Conservation (phyloP, 1,140 invertebrate species). For the Pogonomyrmex californicus region DNA sequence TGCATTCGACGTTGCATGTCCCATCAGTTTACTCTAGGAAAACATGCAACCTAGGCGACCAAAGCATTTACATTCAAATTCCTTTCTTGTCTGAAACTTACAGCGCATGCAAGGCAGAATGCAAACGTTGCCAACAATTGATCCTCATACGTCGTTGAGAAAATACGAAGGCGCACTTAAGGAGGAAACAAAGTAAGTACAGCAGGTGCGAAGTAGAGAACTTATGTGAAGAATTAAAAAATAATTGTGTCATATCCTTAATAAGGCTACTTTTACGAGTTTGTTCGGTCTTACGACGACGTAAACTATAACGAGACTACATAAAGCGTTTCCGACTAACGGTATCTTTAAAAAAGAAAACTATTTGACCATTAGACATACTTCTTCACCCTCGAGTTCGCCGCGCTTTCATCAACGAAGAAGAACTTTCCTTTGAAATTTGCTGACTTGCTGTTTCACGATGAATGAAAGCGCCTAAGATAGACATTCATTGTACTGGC, state of each 20-base stretch:
- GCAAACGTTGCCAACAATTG: conserved; percentile 71
- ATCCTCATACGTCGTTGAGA: conserved; percentile 69
- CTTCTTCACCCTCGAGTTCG: conserved; percentile 29
- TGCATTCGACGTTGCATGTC: conserved; percentile 78
- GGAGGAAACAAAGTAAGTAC: conserved; percentile 66
- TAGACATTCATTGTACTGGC: conserved; percentile 54
- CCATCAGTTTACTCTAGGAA: conserved; percentile 78
- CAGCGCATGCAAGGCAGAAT: conserved; percentile 64
- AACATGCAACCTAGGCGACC: conserved; percentile 75
- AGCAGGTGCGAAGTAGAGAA: conserved; percentile 54
- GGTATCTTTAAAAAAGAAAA: conserved; percentile 33
- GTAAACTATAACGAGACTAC: conserved; percentile 31
- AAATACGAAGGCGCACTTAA: conserved; percentile 69
- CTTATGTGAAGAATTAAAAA: conserved; percentile 65
- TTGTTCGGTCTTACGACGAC: neutral
- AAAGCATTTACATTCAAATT: conserved; percentile 78
- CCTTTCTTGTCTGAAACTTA: conserved; percentile 67
- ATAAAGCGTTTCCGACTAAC: conserved; percentile 14
- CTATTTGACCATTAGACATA: conserved; percentile 51
- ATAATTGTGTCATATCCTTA: conserved; percentile 66
- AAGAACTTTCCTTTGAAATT: conserved; percentile 50
- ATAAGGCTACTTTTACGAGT: conserved; percentile 36
- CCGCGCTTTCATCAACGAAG: conserved; percentile 40
- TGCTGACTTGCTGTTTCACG: conserved; percentile 42
- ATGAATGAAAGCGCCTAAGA: conserved; percentile 48